Evolutionary conservation across 2,888 invertebrate genomes (phyloP), one percentile per base, ranked within the genome.

Genomic region (Trachelus tabidus): DNA sequence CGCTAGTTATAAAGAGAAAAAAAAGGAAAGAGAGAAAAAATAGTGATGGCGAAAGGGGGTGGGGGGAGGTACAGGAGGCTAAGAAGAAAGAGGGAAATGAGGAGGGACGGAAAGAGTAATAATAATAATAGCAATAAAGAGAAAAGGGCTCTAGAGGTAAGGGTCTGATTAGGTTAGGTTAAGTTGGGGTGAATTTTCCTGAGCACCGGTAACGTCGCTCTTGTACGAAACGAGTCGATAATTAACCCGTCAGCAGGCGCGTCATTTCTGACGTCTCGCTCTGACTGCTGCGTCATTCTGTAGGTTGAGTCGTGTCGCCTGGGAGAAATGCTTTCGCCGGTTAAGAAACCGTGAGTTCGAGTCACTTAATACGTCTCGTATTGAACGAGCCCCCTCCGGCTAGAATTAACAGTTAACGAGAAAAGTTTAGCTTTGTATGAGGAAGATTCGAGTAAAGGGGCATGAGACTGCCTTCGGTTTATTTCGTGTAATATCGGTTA

Each of bases 201-300:
- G 79, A 80, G 81, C 82, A 82, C 78, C 79, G 81, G 79, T 75
- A 77, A 78, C 80, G 81, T 83, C 81, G 80, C 80, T 83, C 83
- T 79, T 76, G 79, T 82, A 80, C 76, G 85, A 86, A 85, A 85
- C 86, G 85, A 89, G 89, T 89, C 90, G 89, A 91, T 91, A 90
- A 91, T 91, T 91, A 91, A 90, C 90, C 90, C 82, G 81, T 81
- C 81, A 12, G 37, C 12, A 37, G 12, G 12, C 12, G 37, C 37
- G 37, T 37, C 37, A 37, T 37, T 12, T 37, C 12, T 12, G 37
- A 37, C 37, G 37, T 37, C 37, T 37, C 37, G 4, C 12, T 37
- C 37, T 37, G 12, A 37, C 37, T 37, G 37, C 12, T 37, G 4
- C 37, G 12, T 37, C 12, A 12, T 12, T 37, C 37, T 37, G 12